Conservation (phyloP, 53 echinoderm and acorn worm genomes). For the Crossaster papposus region DNA sequence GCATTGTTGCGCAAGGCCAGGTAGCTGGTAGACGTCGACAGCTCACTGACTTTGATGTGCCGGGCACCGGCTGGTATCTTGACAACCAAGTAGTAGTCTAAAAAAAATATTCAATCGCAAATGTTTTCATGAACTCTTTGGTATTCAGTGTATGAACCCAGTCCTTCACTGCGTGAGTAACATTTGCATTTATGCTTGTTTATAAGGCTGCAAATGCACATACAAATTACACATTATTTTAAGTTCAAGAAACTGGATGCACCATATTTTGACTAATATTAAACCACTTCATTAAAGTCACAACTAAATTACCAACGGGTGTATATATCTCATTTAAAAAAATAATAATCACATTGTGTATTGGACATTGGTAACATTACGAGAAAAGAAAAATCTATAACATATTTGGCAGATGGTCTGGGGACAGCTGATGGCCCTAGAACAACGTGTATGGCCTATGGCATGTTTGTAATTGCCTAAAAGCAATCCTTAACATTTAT, state of each 20-base stretch:
- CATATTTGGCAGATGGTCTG: no score
- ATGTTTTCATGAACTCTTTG: neutral
- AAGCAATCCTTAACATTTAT: no score
- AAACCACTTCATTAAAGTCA: neutral
- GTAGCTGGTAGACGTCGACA: conserved; percentile 79
- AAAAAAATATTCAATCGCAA: neutral
- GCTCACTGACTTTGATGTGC: conserved; percentile 78
- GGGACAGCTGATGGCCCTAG: no score
- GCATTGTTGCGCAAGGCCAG: conserved; percentile 82
- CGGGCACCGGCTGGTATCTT: conserved; percentile 83
- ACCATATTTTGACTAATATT: neutral
- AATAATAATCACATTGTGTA: neutral
- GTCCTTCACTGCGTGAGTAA: no score
- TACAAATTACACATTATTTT: neutral
- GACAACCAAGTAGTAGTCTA: conserved; percentile 92
- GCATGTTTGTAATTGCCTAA: no score
- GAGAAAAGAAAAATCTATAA: no score
- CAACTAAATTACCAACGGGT: neutral
- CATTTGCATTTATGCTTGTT: neutral
- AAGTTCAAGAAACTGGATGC: neutral
- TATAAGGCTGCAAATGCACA: neutral
- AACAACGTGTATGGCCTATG: no score
- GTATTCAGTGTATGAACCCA: no score
- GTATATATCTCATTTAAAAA: neutral
- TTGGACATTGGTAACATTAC: no score